Evolutionary conservation across 2,888 invertebrate genomes (phyloP), one percentile per base, ranked within the genome.

Genomic region (Tuberolachnus salignus): DNA sequence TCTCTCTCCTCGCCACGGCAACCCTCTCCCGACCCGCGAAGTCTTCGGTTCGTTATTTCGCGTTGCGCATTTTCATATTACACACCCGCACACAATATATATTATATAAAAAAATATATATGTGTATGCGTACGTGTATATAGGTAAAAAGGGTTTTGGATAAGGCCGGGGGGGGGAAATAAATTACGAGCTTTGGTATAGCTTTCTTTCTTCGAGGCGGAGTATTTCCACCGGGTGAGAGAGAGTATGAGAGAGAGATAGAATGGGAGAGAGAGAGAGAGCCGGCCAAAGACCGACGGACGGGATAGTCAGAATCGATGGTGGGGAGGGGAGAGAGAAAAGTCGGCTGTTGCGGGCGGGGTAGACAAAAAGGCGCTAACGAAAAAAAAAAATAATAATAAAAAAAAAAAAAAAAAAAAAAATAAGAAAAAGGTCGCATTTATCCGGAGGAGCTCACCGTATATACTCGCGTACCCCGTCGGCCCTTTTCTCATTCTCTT

Each of bases 61-160:
- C 78, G 59, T 78, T 59, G 49, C 64, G 69, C 78, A 78, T 78
- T 78, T 78, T 67, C 78, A 78, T 78, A 78, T 69, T 69, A 66
- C 49, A 59, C 13, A 21, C 11, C 11, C 1, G 14, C 14, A 8
- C 26, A 9, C 14, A 34, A 34, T 6, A 34, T 6, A 34, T 6
- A 34, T 34, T 34, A 44, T 53, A 19, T n/a, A n/a, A n/a, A n/a
- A n/a, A n/a, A n/a, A n/a, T 49, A 44, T 53, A 34, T 21, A 34
- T 23, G 10, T 9, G 16, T 44, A 67, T 10, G 46, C 42, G 64
- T 61, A 42, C 10, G 42, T 19, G 42, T 44, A 14, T n/a, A 42
- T 70, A 1, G 42, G 42, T 26, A 42, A 10, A 34, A 34, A 6
- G 34, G 34, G 6, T 34, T 34, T 34, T 34, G 34, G 63, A 42